A percentile compares a stretch with the other conserved stretches of the same genome.
Conservation (phyloP, 2,888 invertebrate species). For the Cetonia aurata region DNA sequence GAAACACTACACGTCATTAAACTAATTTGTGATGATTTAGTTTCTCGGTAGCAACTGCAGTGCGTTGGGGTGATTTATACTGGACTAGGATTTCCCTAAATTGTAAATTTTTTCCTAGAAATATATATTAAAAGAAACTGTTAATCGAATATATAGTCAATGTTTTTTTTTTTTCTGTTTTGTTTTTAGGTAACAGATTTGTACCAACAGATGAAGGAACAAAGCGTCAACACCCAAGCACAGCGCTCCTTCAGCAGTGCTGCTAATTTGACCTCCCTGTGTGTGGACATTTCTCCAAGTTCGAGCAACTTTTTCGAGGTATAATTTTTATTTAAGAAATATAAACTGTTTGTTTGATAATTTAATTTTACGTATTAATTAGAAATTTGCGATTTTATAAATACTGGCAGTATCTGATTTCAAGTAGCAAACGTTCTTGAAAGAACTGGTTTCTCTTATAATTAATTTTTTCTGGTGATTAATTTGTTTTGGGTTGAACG, state of each 20-base stretch:
- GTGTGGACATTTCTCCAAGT: slow-evolving; percentile 85
- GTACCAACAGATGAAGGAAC: slow-evolving; percentile 80
- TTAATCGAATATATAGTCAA: neutral
- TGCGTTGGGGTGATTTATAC: neutral
- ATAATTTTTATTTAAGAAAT: neutral
- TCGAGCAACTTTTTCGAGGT: slow-evolving; percentile 89
- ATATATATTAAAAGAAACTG: neutral
- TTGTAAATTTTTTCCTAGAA: neutral
- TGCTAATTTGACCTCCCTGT: slow-evolving; percentile 78
- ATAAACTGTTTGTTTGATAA: neutral
- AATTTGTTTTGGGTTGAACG: too few relatives aligned
- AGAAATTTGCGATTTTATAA: too few relatives aligned
- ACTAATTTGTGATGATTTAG: slow-evolving; percentile 11
- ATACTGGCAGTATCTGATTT: too few relatives aligned
- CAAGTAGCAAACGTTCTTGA: too few relatives aligned
- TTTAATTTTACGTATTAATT: neutral
- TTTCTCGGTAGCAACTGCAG: slow-evolving; percentile 5
- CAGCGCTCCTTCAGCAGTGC: slow-evolving; percentile 68
- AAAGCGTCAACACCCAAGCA: slow-evolving; percentile 63
- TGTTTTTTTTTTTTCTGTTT: slow-evolving; percentile 21
- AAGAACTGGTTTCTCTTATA: too few relatives aligned
- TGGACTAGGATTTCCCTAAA: neutral
- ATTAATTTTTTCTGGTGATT: too few relatives aligned
- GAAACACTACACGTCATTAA: neutral
- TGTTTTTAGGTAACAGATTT: slow-evolving; percentile 78